Evolutionary conservation across 1,140 invertebrate species (phyloP).

Genomic region (Parasteatoda tepidariorum): DNA sequence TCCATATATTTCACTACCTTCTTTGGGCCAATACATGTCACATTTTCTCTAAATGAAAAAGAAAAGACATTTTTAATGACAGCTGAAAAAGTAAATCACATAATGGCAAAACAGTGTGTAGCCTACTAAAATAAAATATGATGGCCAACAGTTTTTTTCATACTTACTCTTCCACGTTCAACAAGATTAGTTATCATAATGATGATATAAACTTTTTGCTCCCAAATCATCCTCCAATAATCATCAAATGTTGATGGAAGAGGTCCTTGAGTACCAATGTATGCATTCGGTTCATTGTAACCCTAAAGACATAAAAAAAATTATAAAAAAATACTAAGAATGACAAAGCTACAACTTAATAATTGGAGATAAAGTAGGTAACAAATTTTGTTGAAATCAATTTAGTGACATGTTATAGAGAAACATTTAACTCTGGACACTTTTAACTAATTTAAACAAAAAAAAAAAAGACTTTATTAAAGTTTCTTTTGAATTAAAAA

Average conservation of each 20-base stretch:
- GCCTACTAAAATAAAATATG: neutral
- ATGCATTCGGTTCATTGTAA: conserved; percentile 87
- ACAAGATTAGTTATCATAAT: conserved; percentile 98
- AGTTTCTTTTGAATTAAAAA: too few relatives aligned
- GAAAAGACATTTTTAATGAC: neutral
- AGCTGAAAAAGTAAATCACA: neutral
- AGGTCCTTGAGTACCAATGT: conserved; percentile 94
- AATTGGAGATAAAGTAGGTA: neutral
- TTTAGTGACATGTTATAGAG: too few relatives aligned
- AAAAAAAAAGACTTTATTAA: too few relatives aligned
- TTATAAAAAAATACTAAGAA: neutral
- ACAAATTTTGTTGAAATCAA: too few relatives aligned
- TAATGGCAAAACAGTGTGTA: neutral
- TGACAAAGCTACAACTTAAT: too few relatives aligned
- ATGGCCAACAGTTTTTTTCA: neutral
- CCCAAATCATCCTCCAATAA: conserved; percentile 99
- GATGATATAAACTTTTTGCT: conserved; percentile 91
- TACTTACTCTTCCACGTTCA: conserved; percentile 84
- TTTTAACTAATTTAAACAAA: too few relatives aligned
- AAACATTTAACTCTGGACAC: too few relatives aligned
- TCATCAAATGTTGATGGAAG: conserved; percentile 93
- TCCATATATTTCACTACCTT: conserved; percentile 90
- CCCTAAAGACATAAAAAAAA: conserved; percentile 74
- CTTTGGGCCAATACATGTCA: conserved; percentile 98
- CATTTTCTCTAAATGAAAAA: conserved; percentile 86